A percentile compares a stretch with the other conserved stretches of the same genome.
phyloP scores from a whole-genome alignment of 2,888 invertebrate species.

The Dasysyrphus albostriatus region DNA sequence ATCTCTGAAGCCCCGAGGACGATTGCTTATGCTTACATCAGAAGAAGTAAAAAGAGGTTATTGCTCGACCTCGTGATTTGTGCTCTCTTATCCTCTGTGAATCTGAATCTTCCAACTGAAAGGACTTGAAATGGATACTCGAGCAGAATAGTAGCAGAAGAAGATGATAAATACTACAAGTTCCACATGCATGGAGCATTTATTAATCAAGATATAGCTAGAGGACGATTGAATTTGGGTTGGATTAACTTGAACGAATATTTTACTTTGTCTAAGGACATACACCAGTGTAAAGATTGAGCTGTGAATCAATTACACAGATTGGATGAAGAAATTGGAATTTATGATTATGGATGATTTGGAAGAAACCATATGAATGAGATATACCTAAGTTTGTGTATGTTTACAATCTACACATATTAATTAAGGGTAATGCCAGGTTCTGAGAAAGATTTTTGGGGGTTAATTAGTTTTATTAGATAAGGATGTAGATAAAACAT shows the following conservation, averaged over 20 bases:
- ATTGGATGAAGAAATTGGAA: slow-evolving; percentile 50
- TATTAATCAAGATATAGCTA: slow-evolving; percentile 43
- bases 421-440: neutral
- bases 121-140: slow-evolving; percentile 14
- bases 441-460: no score
- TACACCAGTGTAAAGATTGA: neutral
- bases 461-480: neutral
- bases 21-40: neutral
- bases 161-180: slow-evolving; percentile 50
- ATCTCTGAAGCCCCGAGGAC: slow-evolving; percentile 11
- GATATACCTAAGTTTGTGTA: neutral
- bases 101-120: slow-evolving; percentile 23
- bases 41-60: slow-evolving; percentile 21
- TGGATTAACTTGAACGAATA: slow-evolving; percentile 4
- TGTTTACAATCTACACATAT: neutral
- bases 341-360: slow-evolving; percentile 32
- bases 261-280: neutral
- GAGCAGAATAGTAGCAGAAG: slow-evolving; percentile 7
- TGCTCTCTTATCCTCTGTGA: slow-evolving; percentile 30
- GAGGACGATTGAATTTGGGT: slow-evolving; percentile 18
- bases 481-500: neutral
- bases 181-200: slow-evolving; percentile 28
- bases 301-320: slow-evolving; percentile 17
- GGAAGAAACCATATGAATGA: slow-evolving; percentile 5
- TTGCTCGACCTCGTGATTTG: slow-evolving; percentile 35